Evolutionary conservation across 1,140 invertebrate species (phyloP), one percentile per base, ranked within the genome.

Genomic region (Hyles vespertilio): DNA sequence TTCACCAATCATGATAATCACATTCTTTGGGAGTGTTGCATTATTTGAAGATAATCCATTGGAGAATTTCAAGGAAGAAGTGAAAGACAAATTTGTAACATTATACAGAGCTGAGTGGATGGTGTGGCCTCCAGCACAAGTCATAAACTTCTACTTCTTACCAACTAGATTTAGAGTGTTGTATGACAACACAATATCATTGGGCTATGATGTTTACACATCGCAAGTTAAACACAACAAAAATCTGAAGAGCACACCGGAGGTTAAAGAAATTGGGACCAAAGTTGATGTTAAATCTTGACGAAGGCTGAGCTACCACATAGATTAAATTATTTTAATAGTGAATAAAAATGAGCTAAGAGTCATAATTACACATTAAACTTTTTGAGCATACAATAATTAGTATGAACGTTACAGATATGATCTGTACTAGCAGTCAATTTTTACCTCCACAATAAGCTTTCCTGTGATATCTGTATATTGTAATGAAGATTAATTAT

Each of bases 201-300:
- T 98, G 74, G 94, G 96, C 7, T 98, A 97, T 89, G 97, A 98
- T 84, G 88, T 96, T 48, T 98, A 97, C 77, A 97, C 96, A n/a
- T 97, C 96, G 32, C 93, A 96, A 84, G 94, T 98, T n/a, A 97
- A 96, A 84, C 92, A 96, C 74, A 70, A 68, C 53, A 89, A 88
- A 61, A 59, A 34, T 8, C 55, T 64, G 55, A 79, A 77, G 65
- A 59, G 36, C 57, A 50, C 62, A 46, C n/a, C 65, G 45, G 54
- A 64, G 45, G 67, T 67, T n/a, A 65, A 46, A 40, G 54, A 32
- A 9, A 70, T 43, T 47, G 46, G 54, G 22, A 64, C 8, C 47
- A 48, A 61, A 49, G 22, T 22, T 22, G 22, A 22, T 22, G 22
- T 22, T 22, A 22, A 40, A 57, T 58, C 59, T 65, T 72, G 65